Base-by-base conservation (phyloP, 1,140 invertebrate genomes). In the Caenorhabditis tropicalis region DNA sequence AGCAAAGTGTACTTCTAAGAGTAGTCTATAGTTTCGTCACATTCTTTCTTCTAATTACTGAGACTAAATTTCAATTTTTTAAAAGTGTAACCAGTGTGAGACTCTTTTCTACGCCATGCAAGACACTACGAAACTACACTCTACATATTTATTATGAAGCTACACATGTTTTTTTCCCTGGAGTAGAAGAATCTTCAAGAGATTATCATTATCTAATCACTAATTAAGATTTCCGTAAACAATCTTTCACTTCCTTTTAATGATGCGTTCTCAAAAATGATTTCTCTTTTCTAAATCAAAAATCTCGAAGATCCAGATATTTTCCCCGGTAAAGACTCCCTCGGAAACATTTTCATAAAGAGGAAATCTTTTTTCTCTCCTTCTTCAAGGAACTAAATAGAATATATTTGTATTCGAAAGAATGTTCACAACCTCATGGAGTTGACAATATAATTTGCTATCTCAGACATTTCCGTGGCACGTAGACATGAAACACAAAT, bases 361-460 rank as follows among this genome's bases (percentile, higher is more conserved):
- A n/a, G n/a, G n/a, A n/a, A n/a, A n/a, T n/a, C n/a, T 51, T n/a
- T n/a, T n/a, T n/a, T 51, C n/a, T 19, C 15, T 51, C 49, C 7
- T 16, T 58, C 7, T 16, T 58, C 56, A 7, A 65, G 58, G 58
- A 65, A 65, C 31, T 65, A 65, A 65, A 65, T 65, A 10, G 36
- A 16, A n/a, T 2, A 19, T 7, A 33, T 36, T 65, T 56, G 53
- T 56, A n/a, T 65, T 9, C 16, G 31, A 36, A 16, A 10, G 2
- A 39, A 74, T 74, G 36, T 74, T 43, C 58, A 27, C 3, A 33
- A 36, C 58, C n/a, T 36, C n/a, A 27, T 74, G 65, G 65, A 74
- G 36, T 43, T 74, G 65, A 74, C 65, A 74, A 74, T 74, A 74
- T 74, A 74, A 74, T 74, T 39, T 43, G 29, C 19, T 36, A 58